These are phyloP conservation scores for Margaritifera margaritifera DNA, from an alignment of 2,888 invertebrate genomes.

Conservation along the genomic window DNA sequence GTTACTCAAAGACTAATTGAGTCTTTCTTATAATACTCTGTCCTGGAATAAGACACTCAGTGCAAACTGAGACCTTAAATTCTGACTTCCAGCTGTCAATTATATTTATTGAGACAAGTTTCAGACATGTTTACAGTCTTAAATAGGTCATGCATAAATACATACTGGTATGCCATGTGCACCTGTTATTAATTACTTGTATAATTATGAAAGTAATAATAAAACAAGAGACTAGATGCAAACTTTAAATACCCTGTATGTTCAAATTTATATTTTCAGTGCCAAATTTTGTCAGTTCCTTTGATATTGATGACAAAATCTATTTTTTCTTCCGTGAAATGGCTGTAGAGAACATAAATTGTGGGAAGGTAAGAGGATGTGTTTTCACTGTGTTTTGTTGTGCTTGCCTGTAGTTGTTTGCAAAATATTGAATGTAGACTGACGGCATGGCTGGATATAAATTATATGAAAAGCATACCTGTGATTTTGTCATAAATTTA, in stretches of 20 bases:
- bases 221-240: too few species aligned
- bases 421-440: too few species aligned
- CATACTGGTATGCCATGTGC: too few species aligned
- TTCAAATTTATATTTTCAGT: constrained; percentile 74
- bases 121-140: background rate
- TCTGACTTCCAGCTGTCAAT: too few species aligned
- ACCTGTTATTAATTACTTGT: too few species aligned
- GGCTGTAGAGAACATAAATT: constrained; percentile 94
- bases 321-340: constrained; percentile 93
- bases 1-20: too few species aligned
- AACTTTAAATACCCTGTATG: background rate
- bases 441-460: background rate
- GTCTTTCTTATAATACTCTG: too few species aligned
- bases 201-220: too few species aligned
- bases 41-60: too few species aligned
- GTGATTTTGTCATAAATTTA: too few species aligned
- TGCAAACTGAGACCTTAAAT: too few species aligned
- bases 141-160: background rate
- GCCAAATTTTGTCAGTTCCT: constrained; percentile 92
- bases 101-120: background rate
- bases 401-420: too few species aligned
- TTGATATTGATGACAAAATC: constrained; percentile 89
- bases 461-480: background rate
- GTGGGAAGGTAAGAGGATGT: constrained; percentile 84
- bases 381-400: background rate